Conservation (phyloP, 2,888 invertebrate genomes). For the Labia minor region DNA sequence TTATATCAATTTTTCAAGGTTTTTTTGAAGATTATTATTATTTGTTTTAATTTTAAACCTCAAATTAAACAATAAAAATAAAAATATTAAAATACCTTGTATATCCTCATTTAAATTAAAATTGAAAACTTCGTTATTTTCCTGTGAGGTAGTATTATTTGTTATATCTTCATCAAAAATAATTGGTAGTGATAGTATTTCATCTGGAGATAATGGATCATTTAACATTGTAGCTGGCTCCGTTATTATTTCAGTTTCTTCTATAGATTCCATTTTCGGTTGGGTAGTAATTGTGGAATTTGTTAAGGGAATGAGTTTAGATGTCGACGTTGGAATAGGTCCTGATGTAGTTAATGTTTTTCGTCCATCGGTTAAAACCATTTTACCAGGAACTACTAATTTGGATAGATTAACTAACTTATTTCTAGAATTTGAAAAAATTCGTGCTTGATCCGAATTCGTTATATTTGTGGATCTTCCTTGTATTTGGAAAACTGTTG, state of each 20-base stretch:
- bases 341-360: not conserved
- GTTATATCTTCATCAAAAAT: constrained; percentile 30
- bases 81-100: no score
- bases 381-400: not conserved
- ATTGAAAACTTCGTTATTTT: not conserved
- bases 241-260: not conserved
- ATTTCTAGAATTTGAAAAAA: not conserved
- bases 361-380: not conserved
- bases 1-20: no score
- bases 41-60: no score
- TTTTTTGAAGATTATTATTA: no score
- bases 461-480: not conserved
- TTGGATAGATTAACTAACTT: not conserved
- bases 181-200: constrained; percentile 31
- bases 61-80: no score
- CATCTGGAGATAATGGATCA: constrained; percentile 28
- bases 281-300: not conserved
- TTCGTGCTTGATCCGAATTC: not conserved
- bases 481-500: not conserved
- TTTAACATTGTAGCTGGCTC: not conserved
- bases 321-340: no score
- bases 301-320: not conserved
- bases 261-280: not conserved
- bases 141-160: not conserved
- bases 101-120: not conserved